Conservation (phyloP, 2,888 invertebrate genomes). For the Pheosia tremula region DNA sequence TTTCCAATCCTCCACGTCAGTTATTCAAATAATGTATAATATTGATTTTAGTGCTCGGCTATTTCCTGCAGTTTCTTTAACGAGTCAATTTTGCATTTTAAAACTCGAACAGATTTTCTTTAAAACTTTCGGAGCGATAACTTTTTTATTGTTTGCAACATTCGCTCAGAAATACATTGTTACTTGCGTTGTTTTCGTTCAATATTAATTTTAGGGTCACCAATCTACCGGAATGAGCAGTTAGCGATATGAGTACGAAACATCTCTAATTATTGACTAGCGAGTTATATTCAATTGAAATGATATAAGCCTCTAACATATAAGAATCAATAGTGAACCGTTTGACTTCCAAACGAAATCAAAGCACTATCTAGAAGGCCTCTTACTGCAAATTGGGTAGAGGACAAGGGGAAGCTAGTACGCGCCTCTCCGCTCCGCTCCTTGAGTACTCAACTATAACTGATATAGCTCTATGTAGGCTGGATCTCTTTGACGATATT, state of each 20-base stretch:
- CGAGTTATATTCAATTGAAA: too few species aligned
- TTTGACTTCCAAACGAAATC: slow-evolving; percentile 53
- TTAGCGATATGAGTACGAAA: too few species aligned
- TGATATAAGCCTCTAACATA: neutral
- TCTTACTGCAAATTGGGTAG: slow-evolving; percentile 63
- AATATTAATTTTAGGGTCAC: too few species aligned
- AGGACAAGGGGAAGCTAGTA: slow-evolving; percentile 52
- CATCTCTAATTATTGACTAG: too few species aligned
- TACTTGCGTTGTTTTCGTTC: slow-evolving; percentile 6
- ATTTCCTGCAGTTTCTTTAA: slow-evolving; percentile 35
- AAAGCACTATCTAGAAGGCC: slow-evolving; percentile 55
- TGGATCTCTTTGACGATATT: slow-evolving; percentile 42
- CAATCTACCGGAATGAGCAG: too few species aligned
- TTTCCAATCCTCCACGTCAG: slow-evolving; percentile 36
- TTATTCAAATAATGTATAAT: slow-evolving; percentile 40
- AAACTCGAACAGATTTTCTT: slow-evolving; percentile 51
- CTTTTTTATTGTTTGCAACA: slow-evolving; percentile 49
- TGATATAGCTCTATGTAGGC: slow-evolving; percentile 34
- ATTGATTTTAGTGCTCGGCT: slow-evolving; percentile 38
- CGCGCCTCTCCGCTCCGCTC: slow-evolving; percentile 41
- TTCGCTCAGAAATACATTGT: slow-evolving; percentile 40
- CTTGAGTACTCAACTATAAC: slow-evolving; percentile 35
- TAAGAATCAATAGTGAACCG: slow-evolving; percentile 14
- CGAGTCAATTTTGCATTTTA: slow-evolving; percentile 45
- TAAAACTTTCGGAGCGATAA: slow-evolving; percentile 45